Base-by-base conservation (phyloP, 2,888 invertebrate species). In the Meteorus cinctellus region DNA sequence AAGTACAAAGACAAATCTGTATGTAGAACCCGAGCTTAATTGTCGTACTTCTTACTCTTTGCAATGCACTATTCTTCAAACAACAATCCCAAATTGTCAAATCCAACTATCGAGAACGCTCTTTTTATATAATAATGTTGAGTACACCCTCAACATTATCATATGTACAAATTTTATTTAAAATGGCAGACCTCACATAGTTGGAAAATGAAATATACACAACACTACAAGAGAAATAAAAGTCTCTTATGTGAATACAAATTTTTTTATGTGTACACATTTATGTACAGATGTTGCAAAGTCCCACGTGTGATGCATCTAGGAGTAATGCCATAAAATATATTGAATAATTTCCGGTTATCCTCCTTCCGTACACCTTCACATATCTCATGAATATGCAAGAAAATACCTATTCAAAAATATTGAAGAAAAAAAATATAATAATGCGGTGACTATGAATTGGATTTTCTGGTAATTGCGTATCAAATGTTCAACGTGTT, bases 1-100 rank as follows among this genome's bases (percentile, higher is more conserved):
- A 75, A 65, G 65, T 36, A 63, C 41, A 48, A 63, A 29, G n/a
- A 67, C 51, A 75, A 69, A 75, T 75, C 29, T 24, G 31, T 60
- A 27, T 60, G 27, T 27, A 19, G 19, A 5, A 16, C 16, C 6
- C 2, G n/a, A 4, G 0, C 16, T 0, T n/a, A n/a, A n/a, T n/a
- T 55, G 55, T 24, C 24, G 19, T 8, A 6, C 0, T 2, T 12
- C 6, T 8, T 12, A 6, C 12, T 12, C 41, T 12, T 41, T 12
- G 1, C 41, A 12, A 12, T 12, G 12, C 12, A 41, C 41, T 8
- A 1, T 12, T 41, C 12, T 0, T 41, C 1, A 6, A 41, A 41
- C 8, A 41, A 12, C 41, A 12, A 41, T 41, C 41, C 0, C 2
- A 10, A 41, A 41, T 12, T 1, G 41, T 8, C 1, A 41, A 12